phyloP scores from a whole-genome alignment of 2,797 vertebrate genomes.

The Brachyalestes nurse region DNA sequence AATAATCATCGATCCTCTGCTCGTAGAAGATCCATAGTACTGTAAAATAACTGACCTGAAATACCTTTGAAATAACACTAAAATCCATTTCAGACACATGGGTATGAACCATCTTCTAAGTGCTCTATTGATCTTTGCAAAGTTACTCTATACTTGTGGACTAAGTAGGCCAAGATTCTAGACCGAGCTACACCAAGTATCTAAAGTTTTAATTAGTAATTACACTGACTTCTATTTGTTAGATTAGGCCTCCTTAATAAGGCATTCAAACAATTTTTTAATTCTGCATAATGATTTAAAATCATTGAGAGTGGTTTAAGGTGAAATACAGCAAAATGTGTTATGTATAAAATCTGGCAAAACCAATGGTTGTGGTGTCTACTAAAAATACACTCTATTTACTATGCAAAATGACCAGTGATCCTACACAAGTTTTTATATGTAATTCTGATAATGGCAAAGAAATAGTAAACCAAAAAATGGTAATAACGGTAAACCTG shows the following conservation, averaged over 20 bases:
- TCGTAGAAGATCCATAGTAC: background rate
- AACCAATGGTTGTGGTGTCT: too few relatives aligned
- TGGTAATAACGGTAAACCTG: too few relatives aligned
- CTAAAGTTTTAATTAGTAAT: background rate
- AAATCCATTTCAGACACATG: background rate
- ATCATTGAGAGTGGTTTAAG: too few relatives aligned
- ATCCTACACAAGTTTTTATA: too few relatives aligned
- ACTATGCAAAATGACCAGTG: too few relatives aligned
- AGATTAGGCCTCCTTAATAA: background rate
- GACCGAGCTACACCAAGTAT: background rate
- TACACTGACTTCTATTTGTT: background rate
- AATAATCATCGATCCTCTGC: background rate
- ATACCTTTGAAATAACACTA: constrained; percentile 5
- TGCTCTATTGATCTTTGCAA: constrained; percentile 2
- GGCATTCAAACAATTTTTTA: background rate
- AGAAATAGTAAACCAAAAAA: too few relatives aligned
- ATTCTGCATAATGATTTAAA: too few relatives aligned
- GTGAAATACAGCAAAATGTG: too few relatives aligned
- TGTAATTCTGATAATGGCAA: too few relatives aligned
- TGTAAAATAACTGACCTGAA: background rate
- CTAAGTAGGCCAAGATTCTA: background rate
- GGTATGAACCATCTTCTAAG: background rate
- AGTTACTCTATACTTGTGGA: background rate
- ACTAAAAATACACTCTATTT: too few relatives aligned
- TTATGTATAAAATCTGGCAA: too few relatives aligned